phyloP scores from a whole-genome alignment of 2,888 invertebrate species.

The Syritta pipiens region DNA sequence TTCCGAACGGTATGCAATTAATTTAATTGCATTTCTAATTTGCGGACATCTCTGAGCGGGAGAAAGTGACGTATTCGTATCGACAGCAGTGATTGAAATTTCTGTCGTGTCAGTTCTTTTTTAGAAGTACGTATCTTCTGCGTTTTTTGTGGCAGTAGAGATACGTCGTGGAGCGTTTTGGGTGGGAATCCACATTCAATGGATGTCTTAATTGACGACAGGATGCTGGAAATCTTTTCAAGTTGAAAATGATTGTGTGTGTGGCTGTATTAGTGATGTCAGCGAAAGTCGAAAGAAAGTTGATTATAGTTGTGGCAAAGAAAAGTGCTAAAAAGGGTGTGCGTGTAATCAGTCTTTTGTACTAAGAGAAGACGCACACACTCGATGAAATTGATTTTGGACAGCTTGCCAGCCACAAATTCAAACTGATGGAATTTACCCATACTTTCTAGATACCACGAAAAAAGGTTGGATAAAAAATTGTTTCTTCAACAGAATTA shows the following conservation, averaged over 20 bases:
- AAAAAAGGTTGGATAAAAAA: too few relatives aligned
- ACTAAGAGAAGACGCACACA: neutral
- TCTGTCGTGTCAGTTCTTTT: conserved; percentile 18
- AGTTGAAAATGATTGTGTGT: neutral
- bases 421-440: too few relatives aligned
- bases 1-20: conserved; percentile 55
- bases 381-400: too few relatives aligned
- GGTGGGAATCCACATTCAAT: conserved; percentile 19
- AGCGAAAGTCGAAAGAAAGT: neutral
- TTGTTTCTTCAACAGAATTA: too few relatives aligned
- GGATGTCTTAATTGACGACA: conserved; percentile 31
- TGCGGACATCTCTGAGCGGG: conserved; percentile 47
- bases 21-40: conserved; percentile 68
- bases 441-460: too few relatives aligned
- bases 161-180: neutral
- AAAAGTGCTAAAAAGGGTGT: neutral
- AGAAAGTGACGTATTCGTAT: conserved; percentile 49
- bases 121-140: conserved; percentile 1
- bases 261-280: neutral
- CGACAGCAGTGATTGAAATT: conserved; percentile 41
- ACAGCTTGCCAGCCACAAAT: too few relatives aligned
- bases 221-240: neutral
- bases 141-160: neutral
- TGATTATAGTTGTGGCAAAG: too few relatives aligned
- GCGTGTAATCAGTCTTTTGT: neutral